Evolutionary conservation across 1,140 invertebrate genomes (phyloP), one percentile per base, ranked within the genome.

Genomic region (Maconellicoccus hirsutus): DNA sequence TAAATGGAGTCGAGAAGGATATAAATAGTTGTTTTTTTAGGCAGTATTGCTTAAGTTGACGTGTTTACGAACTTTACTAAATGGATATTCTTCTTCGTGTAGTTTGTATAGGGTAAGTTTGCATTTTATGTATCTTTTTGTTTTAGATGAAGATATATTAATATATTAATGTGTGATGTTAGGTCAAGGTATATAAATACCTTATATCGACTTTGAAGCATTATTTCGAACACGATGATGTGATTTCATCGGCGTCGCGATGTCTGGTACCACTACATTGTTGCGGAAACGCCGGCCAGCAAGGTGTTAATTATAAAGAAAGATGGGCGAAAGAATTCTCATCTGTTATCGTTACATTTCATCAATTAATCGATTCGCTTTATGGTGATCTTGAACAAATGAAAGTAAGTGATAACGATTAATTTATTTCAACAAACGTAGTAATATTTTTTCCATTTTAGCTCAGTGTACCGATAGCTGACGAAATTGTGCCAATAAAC

Each of bases 1-100:
- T 6, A 33, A 33, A 8, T 52, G 42, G 2, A 8, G 16, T 16
- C 3, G n/a, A 52, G 3, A 52, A 8, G 42, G 42, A n/a, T n/a
- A n/a, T n/a, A n/a, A n/a, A n/a, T n/a, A n/a, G n/a, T n/a, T 52
- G 42, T 52, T 52, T 52, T 52, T 52, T 52, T 19, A 52, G 42
- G n/a, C 12, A 8, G n/a, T 52, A 3, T 8, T 52, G 6, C n/a
- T 52, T 8, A 52, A 52, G 10, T 52, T 52, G n/a, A 14, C 3
- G 6, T 52, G 42, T 52, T 52, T 52, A 52, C 42, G 42, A 52
- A 8, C 10, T 8, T 16, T 52, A 8, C n/a, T 52, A 4, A 16
- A 52, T 19, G 12, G 42, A 3, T 52, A 52, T 52, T 52, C 42
- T 16, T 52, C 42, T 16, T 52, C 42, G 10, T 52, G 42, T 16